A percentile compares a stretch with the other conserved stretches of the same genome.
These are phyloP conservation scores for Stenotaenia linearis DNA, from an alignment of 2,888 invertebrate species.

Conservation along the genomic window DNA sequence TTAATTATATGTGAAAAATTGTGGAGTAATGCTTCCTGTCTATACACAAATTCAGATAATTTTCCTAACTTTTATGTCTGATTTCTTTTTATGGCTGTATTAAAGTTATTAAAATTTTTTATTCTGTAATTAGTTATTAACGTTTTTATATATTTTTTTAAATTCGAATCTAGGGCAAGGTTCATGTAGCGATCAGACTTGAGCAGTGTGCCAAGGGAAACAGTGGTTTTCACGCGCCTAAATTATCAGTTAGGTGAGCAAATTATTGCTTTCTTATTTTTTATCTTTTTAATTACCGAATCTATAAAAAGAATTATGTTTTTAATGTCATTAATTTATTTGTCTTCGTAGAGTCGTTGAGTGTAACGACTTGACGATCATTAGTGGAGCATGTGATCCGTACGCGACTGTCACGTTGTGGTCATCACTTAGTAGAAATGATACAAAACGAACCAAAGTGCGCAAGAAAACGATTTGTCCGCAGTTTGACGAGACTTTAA, in stretches of 20 bases:
- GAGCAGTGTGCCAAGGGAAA: slow-evolving; percentile 55
- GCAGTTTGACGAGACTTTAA: slow-evolving; percentile 79
- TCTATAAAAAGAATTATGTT: not conserved
- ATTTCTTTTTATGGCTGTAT: not conserved
- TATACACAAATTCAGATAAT: not conserved
- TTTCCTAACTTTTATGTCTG: not conserved
- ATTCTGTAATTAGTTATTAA: not conserved
- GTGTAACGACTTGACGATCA: slow-evolving; percentile 80
- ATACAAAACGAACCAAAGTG: slow-evolving; percentile 73
- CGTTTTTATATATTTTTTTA: slow-evolving; percentile 12
- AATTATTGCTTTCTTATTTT: not conserved
- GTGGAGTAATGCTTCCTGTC: not conserved
- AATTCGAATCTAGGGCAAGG: slow-evolving; percentile 56
- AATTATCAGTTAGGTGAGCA: slow-evolving; percentile 51
- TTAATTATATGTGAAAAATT: not conserved
- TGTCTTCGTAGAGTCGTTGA: slow-evolving; percentile 59
- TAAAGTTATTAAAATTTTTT: not conserved
- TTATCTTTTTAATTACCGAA: no score
- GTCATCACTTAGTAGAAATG: slow-evolving; percentile 72
- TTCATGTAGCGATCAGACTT: slow-evolving; percentile 71
- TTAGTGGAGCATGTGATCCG: slow-evolving; percentile 86
- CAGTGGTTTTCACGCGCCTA: slow-evolving; percentile 50
- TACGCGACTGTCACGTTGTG: slow-evolving; percentile 74
- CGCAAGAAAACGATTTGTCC: slow-evolving; percentile 86
- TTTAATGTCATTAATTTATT: not conserved